Evolutionary conservation across 2,113 vertebrate genomes (phyloP).

Genomic region (Dolichallabes microphthalmus): DNA sequence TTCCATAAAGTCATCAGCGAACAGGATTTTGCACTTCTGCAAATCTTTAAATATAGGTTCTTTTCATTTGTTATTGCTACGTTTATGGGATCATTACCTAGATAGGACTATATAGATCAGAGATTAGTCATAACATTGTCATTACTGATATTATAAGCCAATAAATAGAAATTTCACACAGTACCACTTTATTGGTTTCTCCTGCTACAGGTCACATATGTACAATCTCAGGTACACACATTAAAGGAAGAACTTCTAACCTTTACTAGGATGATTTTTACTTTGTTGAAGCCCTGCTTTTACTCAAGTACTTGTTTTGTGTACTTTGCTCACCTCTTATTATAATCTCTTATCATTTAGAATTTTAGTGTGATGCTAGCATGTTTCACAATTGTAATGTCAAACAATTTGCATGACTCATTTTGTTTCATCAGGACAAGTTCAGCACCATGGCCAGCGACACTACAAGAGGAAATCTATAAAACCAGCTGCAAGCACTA

Average conservation of each 20-base stretch:
- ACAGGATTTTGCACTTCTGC: neutral
- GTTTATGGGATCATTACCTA: neutral
- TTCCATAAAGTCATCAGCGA: neutral
- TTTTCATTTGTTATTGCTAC: neutral
- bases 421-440: neutral
- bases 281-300: no score
- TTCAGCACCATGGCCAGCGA: constrained; percentile 23
- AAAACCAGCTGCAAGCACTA: neutral
- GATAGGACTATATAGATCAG: neutral
- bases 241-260: no score
- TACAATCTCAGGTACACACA: neutral
- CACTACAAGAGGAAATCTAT: neutral
- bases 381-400: neutral
- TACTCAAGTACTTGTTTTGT: neutral
- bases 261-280: no score
- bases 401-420: neutral
- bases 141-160: neutral
- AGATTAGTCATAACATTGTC: neutral
- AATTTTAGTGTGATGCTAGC: neutral
- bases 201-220: neutral
- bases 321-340: neutral
- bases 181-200: neutral
- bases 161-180: neutral
- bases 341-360: neutral
- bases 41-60: neutral